Evolutionary conservation across 1,140 invertebrate species (phyloP).

Genomic region (Aradophagus sp.): DNA sequence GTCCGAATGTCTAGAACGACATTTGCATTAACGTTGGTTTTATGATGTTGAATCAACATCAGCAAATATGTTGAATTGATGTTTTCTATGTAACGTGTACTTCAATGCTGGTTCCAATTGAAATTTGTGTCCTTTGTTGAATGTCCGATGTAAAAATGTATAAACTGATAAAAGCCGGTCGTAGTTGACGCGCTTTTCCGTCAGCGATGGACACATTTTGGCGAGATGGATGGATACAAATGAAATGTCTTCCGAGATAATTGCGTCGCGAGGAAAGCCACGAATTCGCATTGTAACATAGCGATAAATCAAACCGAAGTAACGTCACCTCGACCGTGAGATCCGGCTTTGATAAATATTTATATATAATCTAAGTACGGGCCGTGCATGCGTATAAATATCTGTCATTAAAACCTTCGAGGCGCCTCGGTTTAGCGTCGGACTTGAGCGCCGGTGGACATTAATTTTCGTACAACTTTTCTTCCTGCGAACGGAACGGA

Average conservation of each 20-base stretch:
- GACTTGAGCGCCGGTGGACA: conserved; percentile 25
- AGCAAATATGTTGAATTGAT: too few relatives aligned
- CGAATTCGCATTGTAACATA: conserved; percentile 54
- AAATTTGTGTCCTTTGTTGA: too few relatives aligned
- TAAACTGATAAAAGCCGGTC: too few relatives aligned
- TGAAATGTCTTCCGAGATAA: conserved; percentile 70
- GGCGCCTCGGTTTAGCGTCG: conserved; percentile 26
- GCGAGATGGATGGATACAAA: conserved; percentile 55
- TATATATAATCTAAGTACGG: conserved; percentile 18
- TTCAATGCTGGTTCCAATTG: too few relatives aligned
- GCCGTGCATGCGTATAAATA: conserved; percentile 30
- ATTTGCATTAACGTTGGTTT: too few relatives aligned
- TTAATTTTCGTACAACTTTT: conserved; percentile 31
- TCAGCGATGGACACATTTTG: conserved; percentile 10
- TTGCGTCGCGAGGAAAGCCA: conserved; percentile 56
- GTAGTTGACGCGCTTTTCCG: too few relatives aligned
- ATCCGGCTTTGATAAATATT: conserved; percentile 45
- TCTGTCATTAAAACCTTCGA: conserved; percentile 15
- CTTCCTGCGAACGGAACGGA: conserved; percentile 47
- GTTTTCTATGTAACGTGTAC: too few relatives aligned
- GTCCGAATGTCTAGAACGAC: too few relatives aligned
- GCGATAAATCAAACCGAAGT: conserved; percentile 68
- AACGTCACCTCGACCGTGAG: conserved; percentile 64
- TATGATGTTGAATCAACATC: too few relatives aligned
- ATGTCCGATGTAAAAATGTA: too few relatives aligned